Conservation (phyloP, 2,888 invertebrate species). For the Brenthis ino region DNA sequence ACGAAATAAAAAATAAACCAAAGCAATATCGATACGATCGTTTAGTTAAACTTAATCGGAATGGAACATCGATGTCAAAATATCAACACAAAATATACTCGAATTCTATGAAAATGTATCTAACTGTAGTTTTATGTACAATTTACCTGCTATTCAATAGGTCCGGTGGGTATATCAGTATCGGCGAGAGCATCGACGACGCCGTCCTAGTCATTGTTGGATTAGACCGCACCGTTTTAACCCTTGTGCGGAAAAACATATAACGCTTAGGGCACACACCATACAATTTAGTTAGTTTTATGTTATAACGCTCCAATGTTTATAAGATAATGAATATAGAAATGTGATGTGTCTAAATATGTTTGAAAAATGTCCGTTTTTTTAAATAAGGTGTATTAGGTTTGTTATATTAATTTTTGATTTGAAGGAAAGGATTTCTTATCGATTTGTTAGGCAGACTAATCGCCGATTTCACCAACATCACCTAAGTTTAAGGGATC, state of each 20-base stretch:
- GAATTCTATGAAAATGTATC: not conserved
- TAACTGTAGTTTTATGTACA: conserved; percentile 27
- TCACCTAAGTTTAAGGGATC: too few relatives aligned
- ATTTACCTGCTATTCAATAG: conserved; percentile 77
- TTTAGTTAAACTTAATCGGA: too few relatives aligned
- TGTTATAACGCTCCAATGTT: conserved; percentile 15
- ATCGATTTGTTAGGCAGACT: too few relatives aligned
- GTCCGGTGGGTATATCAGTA: conserved; percentile 81
- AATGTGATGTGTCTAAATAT: too few relatives aligned
- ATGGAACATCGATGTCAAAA: too few relatives aligned
- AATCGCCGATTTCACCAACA: too few relatives aligned
- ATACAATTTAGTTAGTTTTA: conserved; percentile 27
- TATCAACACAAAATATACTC: not conserved
- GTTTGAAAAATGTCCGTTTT: too few relatives aligned
- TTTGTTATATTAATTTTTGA: too few relatives aligned
- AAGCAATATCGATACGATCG: too few relatives aligned
- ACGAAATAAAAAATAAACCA: not conserved
- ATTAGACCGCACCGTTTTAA: conserved; percentile 81
- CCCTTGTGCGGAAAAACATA: conserved; percentile 76
- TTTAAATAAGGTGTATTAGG: too few relatives aligned
- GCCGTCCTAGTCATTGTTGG: conserved; percentile 81
- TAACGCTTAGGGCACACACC: conserved; percentile 61
- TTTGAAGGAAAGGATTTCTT: too few relatives aligned
- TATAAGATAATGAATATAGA: too few relatives aligned
- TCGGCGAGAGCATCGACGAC: conserved; percentile 81